Evolutionary conservation across 2,797 vertebrate genomes (phyloP), one percentile per base, ranked within the genome.

Genomic region (Artibeus jamaicensis): DNA sequence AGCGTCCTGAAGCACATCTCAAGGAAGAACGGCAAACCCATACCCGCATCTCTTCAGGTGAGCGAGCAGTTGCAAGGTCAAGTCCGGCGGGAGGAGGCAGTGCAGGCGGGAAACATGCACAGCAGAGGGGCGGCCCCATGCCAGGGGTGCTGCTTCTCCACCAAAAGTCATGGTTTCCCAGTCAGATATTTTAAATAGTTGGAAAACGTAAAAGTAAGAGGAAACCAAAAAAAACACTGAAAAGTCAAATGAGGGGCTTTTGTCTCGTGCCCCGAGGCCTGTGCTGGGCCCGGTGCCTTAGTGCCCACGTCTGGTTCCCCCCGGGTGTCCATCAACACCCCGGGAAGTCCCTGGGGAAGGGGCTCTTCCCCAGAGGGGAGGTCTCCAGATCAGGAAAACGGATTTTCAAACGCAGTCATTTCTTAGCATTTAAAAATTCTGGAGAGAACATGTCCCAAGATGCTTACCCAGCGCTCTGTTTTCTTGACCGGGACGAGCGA

Each of bases 1-100:
- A 97, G 95, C 95, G 98, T 99, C 94, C n/a, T 99, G 32, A 90
- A 91, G 2, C 3, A 98, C 76, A 99, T 99, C 0, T 98, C 99
- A 32, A 98, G 98, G 97, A 98, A 95, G 76, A 99, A 99, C 82
- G 89, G 21, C 90, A 99, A 98, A 83, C 78, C 96, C 9, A 22
- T 98, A 44, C 98, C 98, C 24, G 86, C 96, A 3, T 87, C 97
- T 92, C 92, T 98, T 71, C 94, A 99, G 98, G 98, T 99, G 57
- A 97, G 97, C 21, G 37, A 19, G 70, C 5, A 46, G 95, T 89
- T 77, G 82, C 59, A 21, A 48, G 4, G 21, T 81, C 90, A 57
- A 26, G 9, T 65, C 9, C 12, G 9, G 29, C 22, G 14, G 32
- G 53, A 15, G 4, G 24, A 57, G 15, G 10, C 19, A 12, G 1